phyloP scores from a whole-genome alignment of 1,140 invertebrate genomes.

The Hylyphantes graminicola region DNA sequence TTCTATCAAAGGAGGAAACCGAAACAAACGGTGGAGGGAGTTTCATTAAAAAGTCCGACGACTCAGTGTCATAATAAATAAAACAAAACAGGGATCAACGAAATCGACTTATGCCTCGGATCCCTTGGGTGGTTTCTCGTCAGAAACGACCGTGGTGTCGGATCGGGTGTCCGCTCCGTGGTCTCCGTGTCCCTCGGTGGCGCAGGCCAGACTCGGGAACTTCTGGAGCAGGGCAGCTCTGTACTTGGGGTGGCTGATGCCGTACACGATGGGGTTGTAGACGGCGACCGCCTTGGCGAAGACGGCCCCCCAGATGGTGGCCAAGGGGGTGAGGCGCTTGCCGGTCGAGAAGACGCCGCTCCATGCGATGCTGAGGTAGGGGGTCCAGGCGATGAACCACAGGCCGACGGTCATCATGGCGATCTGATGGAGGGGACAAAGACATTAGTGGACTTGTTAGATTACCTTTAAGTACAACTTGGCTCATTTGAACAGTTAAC shows the following conservation, averaged over 20 bases:
- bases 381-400: conserved; percentile 88
- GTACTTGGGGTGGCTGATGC: conserved; percentile 84
- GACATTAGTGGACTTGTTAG: background rate
- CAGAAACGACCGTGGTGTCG: conserved; percentile 41
- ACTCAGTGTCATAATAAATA: too few relatives aligned
- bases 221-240: conserved; percentile 77
- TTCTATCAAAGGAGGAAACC: too few relatives aligned
- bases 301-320: conserved; percentile 81
- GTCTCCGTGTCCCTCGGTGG: conserved; percentile 44
- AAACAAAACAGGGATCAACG: conserved; percentile 6
- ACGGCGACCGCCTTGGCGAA: conserved; percentile 83
- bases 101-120: conserved; percentile 47
- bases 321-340: conserved; percentile 72
- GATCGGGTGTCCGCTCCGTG: conserved; percentile 53
- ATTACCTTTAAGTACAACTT: too few relatives aligned
- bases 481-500: too few relatives aligned
- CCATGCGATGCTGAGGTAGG: conserved; percentile 84
- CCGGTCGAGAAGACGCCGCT: conserved; percentile 77
- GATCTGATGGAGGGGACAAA: conserved; percentile 70
- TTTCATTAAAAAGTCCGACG: too few relatives aligned
- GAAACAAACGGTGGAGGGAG: too few relatives aligned
- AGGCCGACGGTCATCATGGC: conserved; percentile 83
- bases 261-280: conserved; percentile 86
- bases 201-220: conserved; percentile 77
- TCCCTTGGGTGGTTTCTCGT: conserved; percentile 56